Conservation (phyloP, 2,113 vertebrate genomes). For the Anolis carolinensis region DNA sequence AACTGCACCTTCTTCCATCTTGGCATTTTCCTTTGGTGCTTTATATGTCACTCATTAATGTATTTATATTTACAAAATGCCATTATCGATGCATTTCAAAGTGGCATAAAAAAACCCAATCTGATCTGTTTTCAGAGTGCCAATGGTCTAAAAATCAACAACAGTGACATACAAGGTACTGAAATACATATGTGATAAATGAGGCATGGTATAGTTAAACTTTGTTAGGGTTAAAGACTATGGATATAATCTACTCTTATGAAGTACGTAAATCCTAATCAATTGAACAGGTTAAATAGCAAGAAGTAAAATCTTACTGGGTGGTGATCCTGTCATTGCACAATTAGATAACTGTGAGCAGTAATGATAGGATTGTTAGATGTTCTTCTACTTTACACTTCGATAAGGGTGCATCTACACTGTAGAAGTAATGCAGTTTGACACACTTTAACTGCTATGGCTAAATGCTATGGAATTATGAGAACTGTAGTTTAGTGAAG, state of each 20-base stretch:
- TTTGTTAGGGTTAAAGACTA: too few species aligned
- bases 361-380: too few species aligned
- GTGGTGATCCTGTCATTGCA: too few species aligned
- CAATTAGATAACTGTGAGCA: too few species aligned
- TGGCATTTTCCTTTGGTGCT: too few species aligned
- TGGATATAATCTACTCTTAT: background rate
- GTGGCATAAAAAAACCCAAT: background rate
- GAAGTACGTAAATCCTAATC: background rate
- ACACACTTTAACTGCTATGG: too few species aligned
- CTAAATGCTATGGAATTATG: too few species aligned
- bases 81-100: background rate
- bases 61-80: background rate
- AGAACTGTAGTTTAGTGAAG: too few species aligned
- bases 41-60: background rate
- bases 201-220: background rate
- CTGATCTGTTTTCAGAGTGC: background rate
- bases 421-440: too few species aligned
- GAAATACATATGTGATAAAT: background rate
- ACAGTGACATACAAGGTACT: background rate
- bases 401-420: too few species aligned
- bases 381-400: too few species aligned
- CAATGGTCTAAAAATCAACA: background rate
- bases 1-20: too few species aligned
- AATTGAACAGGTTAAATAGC: background rate
- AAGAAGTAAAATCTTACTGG: background rate